Evolutionary conservation across 2,888 invertebrate genomes (phyloP), one percentile per base, ranked within the genome.

Genomic region (Heliconius sara): DNA sequence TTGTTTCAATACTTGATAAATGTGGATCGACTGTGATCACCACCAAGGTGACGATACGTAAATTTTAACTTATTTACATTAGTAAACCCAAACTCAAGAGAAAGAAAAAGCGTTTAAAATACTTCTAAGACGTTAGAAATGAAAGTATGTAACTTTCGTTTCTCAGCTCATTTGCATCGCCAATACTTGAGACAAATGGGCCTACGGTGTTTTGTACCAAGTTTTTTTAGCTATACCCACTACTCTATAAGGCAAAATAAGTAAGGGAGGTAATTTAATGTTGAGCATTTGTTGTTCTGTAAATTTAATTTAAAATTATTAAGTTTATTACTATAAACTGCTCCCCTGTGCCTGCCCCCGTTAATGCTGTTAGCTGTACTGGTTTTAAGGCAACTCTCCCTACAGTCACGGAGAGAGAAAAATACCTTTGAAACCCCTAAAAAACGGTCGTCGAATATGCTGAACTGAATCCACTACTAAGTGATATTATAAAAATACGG

Each of bases 21-120:
- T 57, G 19, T 7, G 22, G 57, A 34, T 57, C 9, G 57, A 57
- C 57, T 57, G 7, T 22, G 19, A 57, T 22, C 2, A 22, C 57
- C 22, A 9, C 9, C 22, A 22, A 57, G 19, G 22, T 19, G 19
- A 22, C 60, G 60, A 10, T 73, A 34, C 16, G n/a, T 34, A 34
- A 39, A 73, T 73, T 60, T 57, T 0, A 34, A 68, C n/a, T 30
- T 30, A 72, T 60, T 34, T 34, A n/a, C 34, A 13, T 57, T n/a
- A 25, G 9, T 39, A 73, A 60, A 4, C n/a, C 34, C 60, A 60
- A 73, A 73, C 34, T 39, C 60, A 60, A 6, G 34, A 34, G 16
- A 73, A 73, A 73, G 57, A 60, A 60, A 73, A 73, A n/a, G 57
- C 73, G 16, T n/a, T 60, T 73, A 60, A 73, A 60, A 57, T 39